phyloP scores from a whole-genome alignment of 2,113 vertebrate species.

The Ochotona curzoniae region DNA sequence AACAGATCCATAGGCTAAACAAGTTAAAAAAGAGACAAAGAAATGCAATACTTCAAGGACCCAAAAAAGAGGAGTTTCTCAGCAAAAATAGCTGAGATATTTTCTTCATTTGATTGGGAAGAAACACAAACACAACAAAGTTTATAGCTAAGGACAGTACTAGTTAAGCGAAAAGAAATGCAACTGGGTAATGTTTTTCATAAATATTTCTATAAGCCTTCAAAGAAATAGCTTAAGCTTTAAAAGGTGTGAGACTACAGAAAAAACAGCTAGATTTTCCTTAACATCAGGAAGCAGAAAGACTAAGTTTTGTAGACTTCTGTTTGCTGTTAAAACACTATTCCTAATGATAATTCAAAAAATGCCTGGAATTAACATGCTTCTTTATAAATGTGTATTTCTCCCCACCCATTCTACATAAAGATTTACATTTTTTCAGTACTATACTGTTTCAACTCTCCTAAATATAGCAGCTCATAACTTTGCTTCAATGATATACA shows the following conservation, averaged over 20 bases:
- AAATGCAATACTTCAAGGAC: slow-evolving; percentile 1
- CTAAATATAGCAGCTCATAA: not conserved
- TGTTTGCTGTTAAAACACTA: slow-evolving; percentile 8
- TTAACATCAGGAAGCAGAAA: not conserved
- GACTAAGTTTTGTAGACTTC: slow-evolving; percentile 38
- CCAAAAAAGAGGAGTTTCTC: not conserved
- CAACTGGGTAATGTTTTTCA: slow-evolving; percentile 32
- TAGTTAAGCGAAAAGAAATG: not conserved
- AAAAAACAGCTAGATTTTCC: slow-evolving; percentile 42
- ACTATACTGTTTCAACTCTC: not conserved
- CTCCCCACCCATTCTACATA: not conserved
- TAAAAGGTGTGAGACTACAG: slow-evolving; percentile 33
- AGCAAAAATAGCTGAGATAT: not conserved
- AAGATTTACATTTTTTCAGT: not conserved
- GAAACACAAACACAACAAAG: slow-evolving; percentile 45
- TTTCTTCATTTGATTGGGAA: slow-evolving; percentile 43
- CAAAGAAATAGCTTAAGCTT: slow-evolving; percentile 30
- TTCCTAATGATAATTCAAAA: slow-evolving; percentile 26
- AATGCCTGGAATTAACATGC: slow-evolving; percentile 16
- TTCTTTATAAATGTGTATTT: not conserved
- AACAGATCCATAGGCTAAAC: slow-evolving; percentile 16
- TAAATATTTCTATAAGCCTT: slow-evolving; percentile 35
- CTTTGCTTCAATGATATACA: not conserved
- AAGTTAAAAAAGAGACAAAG: slow-evolving; percentile 30
- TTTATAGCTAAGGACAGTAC: not conserved